Percentiles rank a stretch among this genome's conserved stretches.
These are phyloP conservation scores for Pycnonotus jocosus DNA, from an alignment of 2,113 vertebrate genomes.

Conservation along the genomic window DNA sequence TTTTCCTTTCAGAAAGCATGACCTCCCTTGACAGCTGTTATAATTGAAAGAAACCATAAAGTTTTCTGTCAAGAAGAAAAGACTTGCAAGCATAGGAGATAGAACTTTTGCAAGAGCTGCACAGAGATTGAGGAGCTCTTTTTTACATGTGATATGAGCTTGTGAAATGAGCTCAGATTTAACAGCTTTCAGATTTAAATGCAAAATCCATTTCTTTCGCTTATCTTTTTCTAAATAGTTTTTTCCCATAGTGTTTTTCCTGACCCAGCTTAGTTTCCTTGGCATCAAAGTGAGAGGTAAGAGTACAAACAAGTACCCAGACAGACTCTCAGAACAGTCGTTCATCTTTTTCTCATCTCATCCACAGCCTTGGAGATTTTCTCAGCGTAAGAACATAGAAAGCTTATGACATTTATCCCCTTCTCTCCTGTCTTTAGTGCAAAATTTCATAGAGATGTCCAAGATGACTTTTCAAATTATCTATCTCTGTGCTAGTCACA, in stretches of 20 bases:
- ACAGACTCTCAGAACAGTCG: not conserved
- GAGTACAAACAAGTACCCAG: not conserved
- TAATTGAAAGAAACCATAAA: not conserved
- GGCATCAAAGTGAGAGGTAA: not conserved
- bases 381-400: not conserved
- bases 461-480: not conserved
- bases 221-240: not conserved
- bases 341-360: not conserved
- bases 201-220: not conserved
- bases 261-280: not conserved
- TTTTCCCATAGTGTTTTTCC: not conserved
- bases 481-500: not conserved
- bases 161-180: not conserved
- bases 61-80: not conserved
- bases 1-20: not conserved
- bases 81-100: not conserved
- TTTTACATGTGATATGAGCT: not conserved
- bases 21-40: not conserved
- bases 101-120: not conserved
- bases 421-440: not conserved
- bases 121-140: not conserved
- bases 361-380: not conserved
- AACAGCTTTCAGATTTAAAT: not conserved
- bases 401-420: not conserved
- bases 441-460: not conserved